phyloP scores from a whole-genome alignment of 2,113 vertebrate species.

The Uria lomvia region DNA sequence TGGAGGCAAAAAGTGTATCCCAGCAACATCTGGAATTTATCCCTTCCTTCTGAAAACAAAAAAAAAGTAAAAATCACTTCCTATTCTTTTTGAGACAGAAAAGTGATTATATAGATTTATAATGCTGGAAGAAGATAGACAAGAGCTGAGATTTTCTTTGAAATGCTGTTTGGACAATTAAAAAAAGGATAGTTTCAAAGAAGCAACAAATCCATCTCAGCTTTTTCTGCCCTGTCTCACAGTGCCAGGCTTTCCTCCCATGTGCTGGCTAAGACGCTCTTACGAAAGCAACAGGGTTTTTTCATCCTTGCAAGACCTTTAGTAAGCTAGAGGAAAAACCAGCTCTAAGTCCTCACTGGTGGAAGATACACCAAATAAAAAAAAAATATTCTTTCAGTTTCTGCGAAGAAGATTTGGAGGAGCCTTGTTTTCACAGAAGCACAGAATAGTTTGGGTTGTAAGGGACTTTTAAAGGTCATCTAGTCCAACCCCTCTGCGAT shows the following conservation, averaged over 20 bases:
- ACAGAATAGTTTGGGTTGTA: background rate
- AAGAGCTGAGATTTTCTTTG: slow-evolving; percentile 31
- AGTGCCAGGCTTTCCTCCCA: background rate
- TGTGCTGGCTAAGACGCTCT: background rate
- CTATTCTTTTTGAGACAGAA: slow-evolving; percentile 52
- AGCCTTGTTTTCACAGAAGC: background rate
- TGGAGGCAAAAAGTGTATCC: slow-evolving; percentile 9
- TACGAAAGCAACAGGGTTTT: background rate
- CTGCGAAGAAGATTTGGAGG: background rate
- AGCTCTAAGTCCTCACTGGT: background rate
- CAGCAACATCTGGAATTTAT: slow-evolving; percentile 54
- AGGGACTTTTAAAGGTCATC: background rate
- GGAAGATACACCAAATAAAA: background rate
- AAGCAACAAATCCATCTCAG: slow-evolving; percentile 11
- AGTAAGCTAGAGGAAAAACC: background rate
- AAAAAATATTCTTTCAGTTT: background rate
- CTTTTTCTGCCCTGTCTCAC: background rate
- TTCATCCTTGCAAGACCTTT: background rate
- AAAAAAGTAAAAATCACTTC: background rate
- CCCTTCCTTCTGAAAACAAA: background rate
- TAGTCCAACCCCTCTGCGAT: background rate
- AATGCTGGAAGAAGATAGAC: slow-evolving; percentile 23
- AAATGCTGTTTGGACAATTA: background rate
- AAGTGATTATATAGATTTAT: slow-evolving; percentile 45
- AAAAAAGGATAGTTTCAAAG: slow-evolving; percentile 27